Percentiles rank a stretch among this genome's conserved stretches.
Evolutionary conservation across 2,888 invertebrate genomes (phyloP).

Genomic region (Cataglyphis cursor): DNA sequence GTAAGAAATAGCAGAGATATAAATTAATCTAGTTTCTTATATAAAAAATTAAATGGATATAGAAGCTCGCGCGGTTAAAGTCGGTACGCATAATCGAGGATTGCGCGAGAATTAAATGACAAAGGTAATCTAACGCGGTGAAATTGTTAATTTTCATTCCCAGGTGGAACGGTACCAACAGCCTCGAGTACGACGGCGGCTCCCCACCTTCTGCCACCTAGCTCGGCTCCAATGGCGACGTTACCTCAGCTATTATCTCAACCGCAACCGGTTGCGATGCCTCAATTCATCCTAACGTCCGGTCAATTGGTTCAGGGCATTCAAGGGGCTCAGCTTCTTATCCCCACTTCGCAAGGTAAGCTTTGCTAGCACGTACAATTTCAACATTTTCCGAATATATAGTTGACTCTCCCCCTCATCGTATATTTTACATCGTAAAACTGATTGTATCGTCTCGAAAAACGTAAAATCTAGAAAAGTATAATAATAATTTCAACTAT

Average conservation of each 20-base stretch:
- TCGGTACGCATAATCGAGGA: neutral
- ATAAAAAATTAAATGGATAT: neutral
- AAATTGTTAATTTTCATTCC: slow-evolving; percentile 58
- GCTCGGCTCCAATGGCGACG: slow-evolving; percentile 88
- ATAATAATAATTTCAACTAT: slow-evolving; percentile 27
- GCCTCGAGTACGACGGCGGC: slow-evolving; percentile 85
- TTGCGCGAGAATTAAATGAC: neutral
- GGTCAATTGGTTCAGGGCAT: slow-evolving; percentile 97
- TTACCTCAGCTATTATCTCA: slow-evolving; percentile 88
- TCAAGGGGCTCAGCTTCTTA: slow-evolving; percentile 97
- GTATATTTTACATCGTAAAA: neutral
- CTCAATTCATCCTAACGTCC: slow-evolving; percentile 96
- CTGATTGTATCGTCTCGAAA: neutral
- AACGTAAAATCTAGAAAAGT: slow-evolving; percentile 12
- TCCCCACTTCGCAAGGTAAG: slow-evolving; percentile 97
- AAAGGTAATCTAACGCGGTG: slow-evolving; percentile 23
- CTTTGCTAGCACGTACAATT: slow-evolving; percentile 10
- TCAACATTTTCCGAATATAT: neutral
- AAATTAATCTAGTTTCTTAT: neutral
- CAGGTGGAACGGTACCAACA: slow-evolving; percentile 85
- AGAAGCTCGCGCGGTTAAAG: neutral
- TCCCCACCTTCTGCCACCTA: slow-evolving; percentile 83
- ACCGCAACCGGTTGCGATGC: slow-evolving; percentile 92
- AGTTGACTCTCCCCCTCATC: neutral
- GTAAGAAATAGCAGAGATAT: slow-evolving; percentile 76